Base-by-base conservation (phyloP, 1,140 invertebrate species). In the Ceratosolen fusciceps region DNA sequence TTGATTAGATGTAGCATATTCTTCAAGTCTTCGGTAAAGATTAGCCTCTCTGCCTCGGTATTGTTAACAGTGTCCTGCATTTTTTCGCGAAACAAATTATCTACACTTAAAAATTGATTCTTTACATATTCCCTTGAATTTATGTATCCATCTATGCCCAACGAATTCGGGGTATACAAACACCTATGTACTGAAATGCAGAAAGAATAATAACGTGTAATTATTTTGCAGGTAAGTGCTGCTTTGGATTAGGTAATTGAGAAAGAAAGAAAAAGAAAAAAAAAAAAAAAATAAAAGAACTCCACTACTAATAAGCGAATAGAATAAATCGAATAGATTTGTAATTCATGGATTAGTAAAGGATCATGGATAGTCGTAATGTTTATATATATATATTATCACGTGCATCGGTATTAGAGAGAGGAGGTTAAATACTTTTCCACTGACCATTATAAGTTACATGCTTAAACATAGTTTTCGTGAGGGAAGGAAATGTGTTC, bases 11-110 rank as follows among this genome's bases (percentile, higher is more conserved):
- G 93, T 12, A 95, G 85, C 92, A 96, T 94, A 85, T 95, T 95
- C 86, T 96, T 96, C 9, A 97, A 88, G 89, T 97, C 96, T 89
- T 96, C 95, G 10, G 95, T 96, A 83, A 96, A 96, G 81, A 96
- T 92, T 90, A 95, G 93, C 80, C 91, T 92, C 67, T 92, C 90
- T 0, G 92, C 85, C 21, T 88, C 84, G 14, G 91, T 84, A 0
- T 84, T 80, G n/a, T 29, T 60, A 10, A 92, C 85, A 87, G 92
- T 93, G 58, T 93, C 92, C 21, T 79, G 85, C 94, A 96, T 95
- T 90, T 95, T 94, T 0, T 81, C 62, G 70, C 91, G 91, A 85
- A 96, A 96, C 70, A 93, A 93, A 24, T 94, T 92, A 24, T 87
- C 87, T 65, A 93, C 89, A 80, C 92, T 90, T 34, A 87, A 85